phyloP scores from a whole-genome alignment of 1,140 invertebrate species.

The Trachelipus rathkii region DNA sequence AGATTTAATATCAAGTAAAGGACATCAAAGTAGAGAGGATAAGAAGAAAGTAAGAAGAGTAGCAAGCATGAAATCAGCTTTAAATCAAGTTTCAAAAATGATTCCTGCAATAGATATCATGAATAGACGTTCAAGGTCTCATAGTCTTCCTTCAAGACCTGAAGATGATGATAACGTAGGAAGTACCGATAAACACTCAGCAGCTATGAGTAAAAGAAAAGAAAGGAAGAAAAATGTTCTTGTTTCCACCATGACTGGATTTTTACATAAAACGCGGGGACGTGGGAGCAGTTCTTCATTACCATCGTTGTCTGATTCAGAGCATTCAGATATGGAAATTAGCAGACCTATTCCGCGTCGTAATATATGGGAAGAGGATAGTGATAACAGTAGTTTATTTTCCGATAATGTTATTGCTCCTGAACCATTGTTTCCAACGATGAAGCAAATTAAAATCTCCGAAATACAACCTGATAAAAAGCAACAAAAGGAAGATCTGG shows the following conservation, averaged over 20 bases:
- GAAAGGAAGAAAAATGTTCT: constrained; percentile 65
- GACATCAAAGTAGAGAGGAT: constrained; percentile 28
- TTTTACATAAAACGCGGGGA: constrained; percentile 62
- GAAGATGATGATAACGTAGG: constrained; percentile 49
- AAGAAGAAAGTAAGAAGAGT: constrained; percentile 55
- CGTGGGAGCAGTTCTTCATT: constrained; percentile 52
- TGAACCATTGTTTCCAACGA: constrained; percentile 32
- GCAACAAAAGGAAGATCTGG: constrained; percentile 12
- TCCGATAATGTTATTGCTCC: constrained; percentile 30
- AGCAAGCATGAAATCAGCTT: constrained; percentile 71
- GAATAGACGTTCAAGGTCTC: constrained; percentile 67
- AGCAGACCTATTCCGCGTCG: constrained; percentile 39
- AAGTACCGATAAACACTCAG: constrained; percentile 46
- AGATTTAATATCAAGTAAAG: constrained; percentile 49
- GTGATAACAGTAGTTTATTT: constrained; percentile 36
- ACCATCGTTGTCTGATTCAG: constrained; percentile 63
- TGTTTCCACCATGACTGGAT: constrained; percentile 71
- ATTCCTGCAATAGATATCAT: constrained; percentile 72
- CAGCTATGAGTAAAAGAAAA: constrained; percentile 40
- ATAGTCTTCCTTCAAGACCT: constrained; percentile 65
- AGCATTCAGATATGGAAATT: constrained; percentile 68
- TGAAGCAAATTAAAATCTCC: constrained; percentile 30
- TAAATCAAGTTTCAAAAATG: constrained; percentile 73
- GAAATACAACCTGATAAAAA: constrained; percentile 11
- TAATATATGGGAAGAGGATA: constrained; percentile 33